Evolutionary conservation across 2,888 invertebrate species (phyloP).

Genomic region (Dorcus hopei): DNA sequence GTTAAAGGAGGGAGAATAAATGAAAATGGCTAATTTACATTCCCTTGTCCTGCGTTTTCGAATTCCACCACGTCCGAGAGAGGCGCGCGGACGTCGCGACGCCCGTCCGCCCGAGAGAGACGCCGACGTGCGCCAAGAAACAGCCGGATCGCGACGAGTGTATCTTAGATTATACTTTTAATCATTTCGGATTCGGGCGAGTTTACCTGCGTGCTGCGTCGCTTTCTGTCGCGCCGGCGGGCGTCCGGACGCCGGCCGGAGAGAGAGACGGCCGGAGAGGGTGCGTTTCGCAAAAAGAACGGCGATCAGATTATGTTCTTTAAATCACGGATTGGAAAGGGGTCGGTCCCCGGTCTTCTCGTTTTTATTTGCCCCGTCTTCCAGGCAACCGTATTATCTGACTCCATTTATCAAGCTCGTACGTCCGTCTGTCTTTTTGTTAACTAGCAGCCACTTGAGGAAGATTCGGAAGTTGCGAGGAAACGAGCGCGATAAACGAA

Average conservation of each 20-base stretch:
- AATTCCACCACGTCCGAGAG: not conserved
- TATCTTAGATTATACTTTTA: slow-evolving; percentile 45
- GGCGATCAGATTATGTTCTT: slow-evolving; percentile 9
- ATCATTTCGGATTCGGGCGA: slow-evolving; percentile 40
- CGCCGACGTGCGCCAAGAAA: not conserved
- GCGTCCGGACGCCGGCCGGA: not conserved
- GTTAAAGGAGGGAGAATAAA: slow-evolving; percentile 46
- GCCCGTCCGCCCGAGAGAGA: not conserved
- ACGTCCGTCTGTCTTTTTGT: too few species aligned
- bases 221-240: not conserved
- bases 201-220: slow-evolving; percentile 20
- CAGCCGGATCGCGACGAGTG: slow-evolving; percentile 32
- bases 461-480: too few species aligned
- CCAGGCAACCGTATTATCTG: too few species aligned
- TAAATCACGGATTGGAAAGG: slow-evolving; percentile 8
- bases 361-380: not conserved
- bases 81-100: not conserved
- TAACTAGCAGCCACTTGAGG: too few species aligned
- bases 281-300: not conserved
- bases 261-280: not conserved
- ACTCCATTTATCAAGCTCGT: too few species aligned
- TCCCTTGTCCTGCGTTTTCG: slow-evolving; percentile 36
- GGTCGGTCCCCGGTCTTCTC: not conserved
- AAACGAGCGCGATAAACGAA: too few species aligned
- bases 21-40: slow-evolving; percentile 49